A percentile compares a stretch with the other conserved stretches of the same genome.
Evolutionary conservation across 2,113 vertebrate genomes (phyloP).

Genomic region (Microcebus murinus): DNA sequence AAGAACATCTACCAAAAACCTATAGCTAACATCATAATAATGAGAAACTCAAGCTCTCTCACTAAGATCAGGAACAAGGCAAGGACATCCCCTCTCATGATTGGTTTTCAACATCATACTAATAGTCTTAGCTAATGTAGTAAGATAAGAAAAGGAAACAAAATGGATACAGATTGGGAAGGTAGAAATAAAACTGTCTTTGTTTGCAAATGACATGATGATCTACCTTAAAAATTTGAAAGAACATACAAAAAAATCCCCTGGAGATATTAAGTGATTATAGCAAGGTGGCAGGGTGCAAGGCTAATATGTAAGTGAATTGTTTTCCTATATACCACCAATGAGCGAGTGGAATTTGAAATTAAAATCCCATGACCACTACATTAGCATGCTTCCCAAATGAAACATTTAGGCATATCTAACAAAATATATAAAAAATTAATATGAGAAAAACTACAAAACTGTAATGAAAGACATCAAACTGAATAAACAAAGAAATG

Average conservation of each 20-base stretch:
- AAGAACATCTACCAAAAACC: background rate
- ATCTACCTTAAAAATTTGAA: background rate
- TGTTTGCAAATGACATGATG: background rate
- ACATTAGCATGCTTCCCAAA: background rate
- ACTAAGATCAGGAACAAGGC: background rate
- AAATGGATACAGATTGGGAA: background rate
- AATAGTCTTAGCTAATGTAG: background rate
- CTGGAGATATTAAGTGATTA: background rate
- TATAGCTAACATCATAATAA: background rate
- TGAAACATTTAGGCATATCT: background rate
- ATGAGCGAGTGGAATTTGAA: background rate
- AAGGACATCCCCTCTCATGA: background rate
- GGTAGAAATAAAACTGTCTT: background rate
- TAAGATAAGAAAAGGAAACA: background rate
- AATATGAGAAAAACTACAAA: background rate
- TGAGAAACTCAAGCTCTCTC: background rate
- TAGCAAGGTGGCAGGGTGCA: background rate
- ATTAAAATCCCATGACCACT: background rate
- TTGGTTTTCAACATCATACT: background rate
- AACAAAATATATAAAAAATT: background rate
- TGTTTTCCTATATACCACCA: background rate
- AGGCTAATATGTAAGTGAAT: background rate
- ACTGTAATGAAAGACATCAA: background rate
- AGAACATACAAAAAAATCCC: background rate
- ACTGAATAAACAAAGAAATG: background rate